Conservation (phyloP, 2,113 vertebrate genomes). For the Notechis scutatus region DNA sequence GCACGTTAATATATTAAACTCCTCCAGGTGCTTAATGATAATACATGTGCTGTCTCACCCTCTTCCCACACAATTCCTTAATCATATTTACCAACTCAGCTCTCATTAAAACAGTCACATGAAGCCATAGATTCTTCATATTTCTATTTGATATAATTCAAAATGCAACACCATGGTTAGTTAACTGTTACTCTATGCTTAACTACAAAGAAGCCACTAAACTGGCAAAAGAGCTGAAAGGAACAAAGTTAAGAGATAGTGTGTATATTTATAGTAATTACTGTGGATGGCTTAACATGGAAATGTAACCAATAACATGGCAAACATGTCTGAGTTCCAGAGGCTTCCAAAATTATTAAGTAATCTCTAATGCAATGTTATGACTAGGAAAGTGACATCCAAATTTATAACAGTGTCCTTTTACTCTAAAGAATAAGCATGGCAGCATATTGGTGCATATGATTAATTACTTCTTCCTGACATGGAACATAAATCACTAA, state of each 20-base stretch:
- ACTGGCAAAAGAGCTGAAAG: not conserved
- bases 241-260: not conserved
- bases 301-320: not conserved
- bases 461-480: slow-evolving; percentile 13
- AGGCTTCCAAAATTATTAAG: not conserved
- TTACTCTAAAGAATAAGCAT: slow-evolving; percentile 13
- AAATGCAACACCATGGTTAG: not conserved
- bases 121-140: not conserved
- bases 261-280: not conserved
- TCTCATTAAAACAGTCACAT: not conserved
- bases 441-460: not conserved
- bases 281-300: not conserved
- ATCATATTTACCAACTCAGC: not conserved
- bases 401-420: not conserved
- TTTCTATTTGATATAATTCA: not conserved
- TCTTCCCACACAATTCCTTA: not conserved
- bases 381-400: not conserved
- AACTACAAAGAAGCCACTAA: not conserved
- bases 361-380: not conserved
- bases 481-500: slow-evolving; percentile 6
- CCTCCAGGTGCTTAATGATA: not conserved
- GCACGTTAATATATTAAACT: not conserved
- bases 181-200: not conserved
- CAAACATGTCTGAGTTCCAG: not conserved
- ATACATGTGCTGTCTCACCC: not conserved